These are phyloP conservation scores for Troides helena DNA, from an alignment of 2,888 invertebrate genomes.

Conservation along the genomic window DNA sequence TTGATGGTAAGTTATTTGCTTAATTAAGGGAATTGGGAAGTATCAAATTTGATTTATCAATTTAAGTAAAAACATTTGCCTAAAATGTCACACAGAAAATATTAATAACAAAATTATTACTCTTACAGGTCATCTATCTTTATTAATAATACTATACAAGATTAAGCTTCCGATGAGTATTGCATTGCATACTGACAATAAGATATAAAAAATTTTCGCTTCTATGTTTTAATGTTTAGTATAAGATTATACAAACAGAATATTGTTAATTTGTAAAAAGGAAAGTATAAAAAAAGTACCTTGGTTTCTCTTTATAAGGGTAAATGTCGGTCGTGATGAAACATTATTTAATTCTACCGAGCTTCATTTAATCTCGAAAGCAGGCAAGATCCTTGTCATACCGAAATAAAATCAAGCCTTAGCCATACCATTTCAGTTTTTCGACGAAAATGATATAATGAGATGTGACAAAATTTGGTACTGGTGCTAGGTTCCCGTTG, in stretches of 20 bases:
- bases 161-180: background rate
- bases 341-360: constrained; percentile 18
- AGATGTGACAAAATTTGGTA: background rate
- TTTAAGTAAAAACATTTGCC: too few relatives aligned
- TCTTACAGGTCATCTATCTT: background rate
- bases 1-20: too few relatives aligned
- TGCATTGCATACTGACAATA: too few relatives aligned
- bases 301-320: constrained; percentile 4
- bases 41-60: too few relatives aligned
- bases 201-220: background rate
- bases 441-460: background rate
- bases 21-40: too few relatives aligned
- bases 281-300: background rate
- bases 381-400: constrained; percentile 5
- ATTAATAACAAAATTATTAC: background rate
- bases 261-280: background rate
- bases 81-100: background rate
- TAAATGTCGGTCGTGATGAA: constrained; percentile 7
- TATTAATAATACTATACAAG: background rate
- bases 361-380: constrained; percentile 14
- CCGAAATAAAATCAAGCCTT: constrained; percentile 11
- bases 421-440: constrained; percentile 4
- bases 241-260: background rate
- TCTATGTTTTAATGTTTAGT: background rate
- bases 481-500: background rate